Percentiles rank a stretch among this genome's conserved stretches.
phyloP scores from a whole-genome alignment of 2,113 vertebrate genomes.

The Stegostoma tigrinum region DNA sequence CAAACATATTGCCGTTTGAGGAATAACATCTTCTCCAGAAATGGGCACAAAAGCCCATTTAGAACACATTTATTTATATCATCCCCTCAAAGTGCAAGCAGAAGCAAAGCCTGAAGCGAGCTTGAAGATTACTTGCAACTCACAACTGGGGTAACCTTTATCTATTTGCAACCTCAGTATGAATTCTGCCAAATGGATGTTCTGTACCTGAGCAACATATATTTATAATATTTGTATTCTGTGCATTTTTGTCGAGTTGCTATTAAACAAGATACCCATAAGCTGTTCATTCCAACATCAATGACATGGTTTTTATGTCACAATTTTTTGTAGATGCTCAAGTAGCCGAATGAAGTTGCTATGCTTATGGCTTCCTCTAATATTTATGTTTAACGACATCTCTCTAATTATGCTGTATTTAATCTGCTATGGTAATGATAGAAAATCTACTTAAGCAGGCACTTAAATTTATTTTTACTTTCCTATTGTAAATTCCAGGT shows the following conservation, averaged over 20 bases:
- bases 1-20: not conserved
- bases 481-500: not conserved
- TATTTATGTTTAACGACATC: not conserved
- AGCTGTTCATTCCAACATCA: not conserved
- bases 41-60: not conserved
- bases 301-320: not conserved
- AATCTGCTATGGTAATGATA: not conserved
- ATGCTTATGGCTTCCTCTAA: not conserved
- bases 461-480: slow-evolving; percentile 4
- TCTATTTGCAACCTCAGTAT: not conserved
- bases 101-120: not conserved
- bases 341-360: not conserved
- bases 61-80: not conserved
- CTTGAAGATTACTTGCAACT: not conserved
- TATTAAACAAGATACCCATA: not conserved
- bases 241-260: not conserved
- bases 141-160: too few relatives aligned
- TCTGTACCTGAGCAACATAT: not conserved
- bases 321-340: not conserved
- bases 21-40: not conserved
- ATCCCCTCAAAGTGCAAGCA: not conserved
- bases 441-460: not conserved
- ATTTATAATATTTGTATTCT: not conserved
- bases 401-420: not conserved
- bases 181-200: not conserved